A percentile compares a stretch with the other conserved stretches of the same genome.
Conservation (phyloP, 2,113 vertebrate genomes). For the Clinocottus analis region DNA sequence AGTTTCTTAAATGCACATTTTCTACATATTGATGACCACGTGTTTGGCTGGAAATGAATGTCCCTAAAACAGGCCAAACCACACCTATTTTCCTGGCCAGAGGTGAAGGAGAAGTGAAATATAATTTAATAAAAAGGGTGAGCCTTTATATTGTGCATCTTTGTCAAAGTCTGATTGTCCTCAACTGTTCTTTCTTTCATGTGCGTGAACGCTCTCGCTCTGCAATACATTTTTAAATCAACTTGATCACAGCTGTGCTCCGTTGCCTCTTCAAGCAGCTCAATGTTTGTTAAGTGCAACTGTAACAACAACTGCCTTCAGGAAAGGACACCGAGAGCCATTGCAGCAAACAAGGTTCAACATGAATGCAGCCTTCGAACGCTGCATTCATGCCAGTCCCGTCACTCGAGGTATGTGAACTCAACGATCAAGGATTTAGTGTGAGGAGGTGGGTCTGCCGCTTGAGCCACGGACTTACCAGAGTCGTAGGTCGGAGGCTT, state of each 20-base stretch:
- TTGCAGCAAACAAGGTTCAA: conserved; percentile 63
- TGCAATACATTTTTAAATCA: background rate
- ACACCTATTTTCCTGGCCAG: background rate
- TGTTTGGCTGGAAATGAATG: background rate
- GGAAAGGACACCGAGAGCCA: conserved; percentile 34
- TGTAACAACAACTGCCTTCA: conserved; percentile 8
- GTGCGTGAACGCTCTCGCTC: background rate
- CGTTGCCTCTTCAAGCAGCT: background rate
- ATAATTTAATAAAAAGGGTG: background rate
- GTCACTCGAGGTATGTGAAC: conserved; percentile 64
- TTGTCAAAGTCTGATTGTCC: background rate
- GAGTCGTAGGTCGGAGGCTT: conserved; percentile 98
- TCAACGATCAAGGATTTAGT: conserved; percentile 54
- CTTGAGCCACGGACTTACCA: conserved; percentile 84
- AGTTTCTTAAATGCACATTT: background rate
- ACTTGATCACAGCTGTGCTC: background rate
- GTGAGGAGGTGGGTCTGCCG: conserved; percentile 18
- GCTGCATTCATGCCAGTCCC: conserved; percentile 21
- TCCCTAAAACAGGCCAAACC: background rate
- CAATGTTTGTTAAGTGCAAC: background rate
- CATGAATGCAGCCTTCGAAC: conserved; percentile 42
- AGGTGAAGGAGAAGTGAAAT: background rate
- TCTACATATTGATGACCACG: background rate
- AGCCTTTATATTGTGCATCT: background rate
- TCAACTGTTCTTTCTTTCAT: background rate